Base-by-base conservation (phyloP, 1,140 invertebrate species). In the Meloidogyne floridensis region DNA sequence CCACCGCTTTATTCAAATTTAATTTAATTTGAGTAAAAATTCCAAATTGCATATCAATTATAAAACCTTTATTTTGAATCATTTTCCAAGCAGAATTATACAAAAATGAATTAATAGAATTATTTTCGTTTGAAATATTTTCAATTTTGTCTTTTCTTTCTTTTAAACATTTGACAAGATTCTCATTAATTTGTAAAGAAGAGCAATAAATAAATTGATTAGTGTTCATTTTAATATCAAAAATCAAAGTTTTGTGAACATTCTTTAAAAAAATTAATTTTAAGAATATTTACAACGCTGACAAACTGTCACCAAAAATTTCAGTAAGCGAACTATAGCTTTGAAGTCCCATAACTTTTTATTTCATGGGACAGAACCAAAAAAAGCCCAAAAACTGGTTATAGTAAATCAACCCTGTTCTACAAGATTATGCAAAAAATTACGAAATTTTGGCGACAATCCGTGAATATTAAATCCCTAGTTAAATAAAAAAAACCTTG, bases 21-120 rank as follows among this genome's bases (percentile, higher is more conserved):
- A 54, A 51, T 6, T 54, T 15, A 15, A 72, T 56, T 47, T 51
- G 20, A 69, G 77, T 79, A 11, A 69, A 79, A 15, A 79, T 20
- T 8, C 72, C 77, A 20, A 54, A 51, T 20, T 79, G 42, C 77
- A 79, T 43, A 71, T 79, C 77, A 47, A 79, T 18, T 72, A 79
- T 72, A 69, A 69, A 54, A 53, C 65, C 54, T 10, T 47, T n/a
- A 47, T 54, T 7, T 47, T 42, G 72, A 7, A 65, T 65, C 65
- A 79, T 79, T 47, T 79, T 72, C 77, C 77, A 79, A 5, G 77
- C 77, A 9, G 77, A 69, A 51, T 71, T 71, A 43, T 79, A 79
- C 10, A 42, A 32, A 72, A 79, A 79, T 59, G 10, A 15, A 11
- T 11, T 13, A 7, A 32, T n/a, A 78, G 11, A n/a, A 18, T 15